Evolutionary conservation across 2,888 invertebrate genomes (phyloP).

Genomic region (Deilephila elpenor): DNA sequence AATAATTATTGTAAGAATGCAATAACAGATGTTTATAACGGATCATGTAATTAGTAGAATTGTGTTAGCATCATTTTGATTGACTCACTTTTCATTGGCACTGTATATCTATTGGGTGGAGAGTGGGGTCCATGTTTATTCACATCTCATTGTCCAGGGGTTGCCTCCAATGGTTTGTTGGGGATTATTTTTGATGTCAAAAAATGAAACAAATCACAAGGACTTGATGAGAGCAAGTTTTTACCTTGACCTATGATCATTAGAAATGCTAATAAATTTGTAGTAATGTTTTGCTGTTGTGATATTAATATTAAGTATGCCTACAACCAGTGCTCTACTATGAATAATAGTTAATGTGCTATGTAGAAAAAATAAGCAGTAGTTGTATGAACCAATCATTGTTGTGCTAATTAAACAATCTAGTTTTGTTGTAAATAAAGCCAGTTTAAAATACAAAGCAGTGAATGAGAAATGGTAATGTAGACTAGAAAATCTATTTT

Average conservation of each 20-base stretch:
- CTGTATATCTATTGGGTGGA: constrained; percentile 1
- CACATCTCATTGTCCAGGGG: neutral
- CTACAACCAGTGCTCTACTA: neutral
- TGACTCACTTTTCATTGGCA: constrained; percentile 10
- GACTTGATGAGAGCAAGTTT: neutral
- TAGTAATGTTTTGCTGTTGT: constrained; percentile 6
- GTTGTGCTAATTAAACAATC: neutral
- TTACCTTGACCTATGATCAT: neutral
- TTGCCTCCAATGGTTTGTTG: neutral
- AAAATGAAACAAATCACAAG: neutral
- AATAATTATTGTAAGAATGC: constrained; percentile 9
- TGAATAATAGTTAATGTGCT: neutral
- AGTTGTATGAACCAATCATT: neutral
- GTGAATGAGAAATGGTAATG: neutral
- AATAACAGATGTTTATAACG: constrained; percentile 16
- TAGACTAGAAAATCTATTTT: no score
- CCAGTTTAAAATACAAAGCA: neutral
- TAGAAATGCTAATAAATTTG: neutral
- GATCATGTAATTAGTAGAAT: constrained; percentile 6
- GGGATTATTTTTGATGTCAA: neutral
- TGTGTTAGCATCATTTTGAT: constrained; percentile 9
- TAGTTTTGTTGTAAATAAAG: neutral
- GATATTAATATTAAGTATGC: constrained; percentile 3
- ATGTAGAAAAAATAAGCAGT: neutral
- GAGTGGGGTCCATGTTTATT: constrained; percentile 1